Conservation (phyloP, 1,140 invertebrate genomes). For the Euura saliciscinereae region DNA sequence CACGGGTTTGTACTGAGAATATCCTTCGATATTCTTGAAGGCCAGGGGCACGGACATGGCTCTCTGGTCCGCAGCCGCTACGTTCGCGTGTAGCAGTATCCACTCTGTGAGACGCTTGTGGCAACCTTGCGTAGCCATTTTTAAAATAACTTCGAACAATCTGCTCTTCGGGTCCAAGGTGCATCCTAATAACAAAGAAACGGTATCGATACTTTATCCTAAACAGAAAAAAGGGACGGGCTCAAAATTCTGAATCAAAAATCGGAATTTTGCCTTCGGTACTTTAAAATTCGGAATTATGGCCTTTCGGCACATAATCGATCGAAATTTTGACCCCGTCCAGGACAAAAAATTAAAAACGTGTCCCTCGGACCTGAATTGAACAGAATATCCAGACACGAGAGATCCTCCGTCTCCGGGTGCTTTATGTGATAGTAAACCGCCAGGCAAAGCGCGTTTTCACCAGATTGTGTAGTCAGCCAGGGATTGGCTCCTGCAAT, state of each 20-base stretch:
- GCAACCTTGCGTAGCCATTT: slow-evolving; percentile 23
- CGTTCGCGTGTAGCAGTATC: slow-evolving; percentile 27
- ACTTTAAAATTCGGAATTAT: no score
- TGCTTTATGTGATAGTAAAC: slow-evolving; percentile 31
- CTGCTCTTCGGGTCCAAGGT: slow-evolving; percentile 19
- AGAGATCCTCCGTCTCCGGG: slow-evolving; percentile 25
- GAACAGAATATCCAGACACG: slow-evolving; percentile 29
- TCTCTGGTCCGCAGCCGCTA: not conserved
- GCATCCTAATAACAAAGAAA: slow-evolving; percentile 23
- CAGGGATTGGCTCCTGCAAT: slow-evolving; percentile 34
- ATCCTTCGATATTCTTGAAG: not conserved
- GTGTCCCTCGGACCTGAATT: slow-evolving; percentile 22
- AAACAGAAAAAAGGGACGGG: no score
- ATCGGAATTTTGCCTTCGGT: no score
- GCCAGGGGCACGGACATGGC: not conserved
- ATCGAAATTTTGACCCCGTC: not conserved
- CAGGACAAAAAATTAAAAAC: not conserved
- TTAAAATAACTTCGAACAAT: slow-evolving; percentile 31
- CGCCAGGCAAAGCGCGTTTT: slow-evolving; percentile 37
- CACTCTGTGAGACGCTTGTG: slow-evolving; percentile 30
- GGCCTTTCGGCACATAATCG: no score
- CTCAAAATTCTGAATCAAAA: no score
- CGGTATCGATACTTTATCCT: no score
- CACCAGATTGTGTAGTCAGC: slow-evolving; percentile 26
- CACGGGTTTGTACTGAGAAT: not conserved